Evolutionary conservation across 1,140 invertebrate genomes (phyloP), one percentile per base, ranked within the genome.

Genomic region (Conus ventricosus): DNA sequence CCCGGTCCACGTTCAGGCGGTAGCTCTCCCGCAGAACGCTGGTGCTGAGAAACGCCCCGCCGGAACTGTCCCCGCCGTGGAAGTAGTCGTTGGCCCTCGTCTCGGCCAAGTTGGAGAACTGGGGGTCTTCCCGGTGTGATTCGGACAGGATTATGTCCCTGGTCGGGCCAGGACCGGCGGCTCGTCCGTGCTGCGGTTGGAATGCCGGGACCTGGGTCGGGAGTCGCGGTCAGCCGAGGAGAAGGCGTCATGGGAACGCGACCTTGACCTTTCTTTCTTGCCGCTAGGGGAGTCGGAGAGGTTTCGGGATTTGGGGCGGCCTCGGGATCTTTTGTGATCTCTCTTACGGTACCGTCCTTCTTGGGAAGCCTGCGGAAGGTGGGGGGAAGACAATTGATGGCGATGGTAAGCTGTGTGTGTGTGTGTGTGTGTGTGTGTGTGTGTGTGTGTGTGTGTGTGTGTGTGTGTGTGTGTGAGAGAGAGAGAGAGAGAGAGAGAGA

Each of bases 71-170:
- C 39, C 23, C 20, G 55, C 25, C 17, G 54, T 84, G 20, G 82
- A 20, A 7, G 82, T 63, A 63, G 23, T 23, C n/a, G 20, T 55
- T 84, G 11, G 25, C 25, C n/a, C 20, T 25, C 5, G 54, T 54
- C 20, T 5, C 11, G 54, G 11, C 20, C 55, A 84, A 10, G 67
- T 13, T 23, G 67, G 6, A 11, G 67, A 71, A 6, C 11, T 20
- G 23, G 15, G 51, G 54, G 23, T 25, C 57, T 20, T 20, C 11
- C 17, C 67, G 17, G 54, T 71, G 71, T 13, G 57, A 13, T 5
- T 76, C 39, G 25, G 67, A n/a, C 75, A 90, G 87, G 84, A 90
- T 90, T 60, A 90, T 83, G 67, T 90, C 87, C 89, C 89, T 17
- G 84, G 84, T 39, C 60, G 51, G 15, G 84, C 78, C 27, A 83